Conservation (phyloP, 1,140 invertebrate species). For the Bombus superbus region DNA sequence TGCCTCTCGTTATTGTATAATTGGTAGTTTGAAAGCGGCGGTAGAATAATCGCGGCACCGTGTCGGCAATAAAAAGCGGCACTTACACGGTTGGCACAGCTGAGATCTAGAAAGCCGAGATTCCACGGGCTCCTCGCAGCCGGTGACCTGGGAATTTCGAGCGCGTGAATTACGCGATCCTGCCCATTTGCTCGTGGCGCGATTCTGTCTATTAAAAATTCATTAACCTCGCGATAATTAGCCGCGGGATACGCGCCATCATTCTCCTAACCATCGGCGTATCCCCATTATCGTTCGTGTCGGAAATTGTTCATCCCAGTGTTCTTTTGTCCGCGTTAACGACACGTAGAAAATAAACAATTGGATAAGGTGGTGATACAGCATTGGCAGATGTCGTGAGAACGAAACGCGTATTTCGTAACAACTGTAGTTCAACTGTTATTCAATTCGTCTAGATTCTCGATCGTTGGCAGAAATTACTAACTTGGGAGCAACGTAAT, state of each 20-base stretch:
- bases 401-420: neutral
- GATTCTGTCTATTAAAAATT: slow-evolving; percentile 22
- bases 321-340: too few relatives aligned
- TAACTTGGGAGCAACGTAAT: neutral
- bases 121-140: slow-evolving; percentile 51
- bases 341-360: neutral
- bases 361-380: too few relatives aligned
- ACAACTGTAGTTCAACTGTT: neutral
- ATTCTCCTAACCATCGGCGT: neutral
- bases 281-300: neutral
- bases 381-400: neutral
- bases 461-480: neutral
- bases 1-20: slow-evolving; percentile 59
- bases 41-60: slow-evolving; percentile 39
- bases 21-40: slow-evolving; percentile 58
- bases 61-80: slow-evolving; percentile 56
- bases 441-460: too few relatives aligned
- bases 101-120: slow-evolving; percentile 60
- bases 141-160: slow-evolving; percentile 49
- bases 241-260: neutral
- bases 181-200: slow-evolving; percentile 1
- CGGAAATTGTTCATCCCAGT: neutral
- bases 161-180: slow-evolving; percentile 31
- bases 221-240: slow-evolving; percentile 57
- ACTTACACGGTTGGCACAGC: slow-evolving; percentile 34